Base-by-base conservation (phyloP, 2,797 vertebrate species). In the Sphenodon punctatus region DNA sequence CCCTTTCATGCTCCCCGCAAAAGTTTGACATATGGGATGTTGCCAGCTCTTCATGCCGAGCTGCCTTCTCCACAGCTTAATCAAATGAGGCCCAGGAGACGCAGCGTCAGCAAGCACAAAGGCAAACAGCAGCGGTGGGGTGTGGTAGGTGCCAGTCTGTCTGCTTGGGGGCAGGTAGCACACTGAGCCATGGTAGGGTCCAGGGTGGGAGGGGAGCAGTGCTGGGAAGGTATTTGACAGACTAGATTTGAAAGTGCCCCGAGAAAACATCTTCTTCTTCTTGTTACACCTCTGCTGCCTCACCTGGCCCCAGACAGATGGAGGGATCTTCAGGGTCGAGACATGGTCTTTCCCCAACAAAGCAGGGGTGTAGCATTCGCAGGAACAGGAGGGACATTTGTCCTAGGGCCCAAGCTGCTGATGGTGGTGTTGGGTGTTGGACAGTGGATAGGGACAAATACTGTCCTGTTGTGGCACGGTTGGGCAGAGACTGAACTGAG, bases 51-150 rank as follows among this genome's bases (percentile, higher is more conserved):
- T 39, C n/a, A 56, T 20, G 3, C 25, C 4, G 43, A 59, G 63
- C 20, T 3, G 14, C 30, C 0, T 1, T 1, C 0, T 48, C 39
- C 2, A 0, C 34, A 60, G 30, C 85, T 58, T 36, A 58, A 58
- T 58, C 55, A 36, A 22, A 22, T 3, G 7, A 6, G 17, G 4
- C 45, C 41, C 6, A 3, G 3, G 48, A 16, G 67, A 36, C 34
- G 2, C 7, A 19, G 32, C 32, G 13, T 17, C 8, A 58, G 55
- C 12, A 34, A 20, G 34, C 67, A 25, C 4, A 8, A 41, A 77
- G 64, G 30, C 23, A 34, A 58, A 58, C 0, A 1, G 30, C 68
- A 74, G 56, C 72, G 59, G 68, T 0, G 0, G 70, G 68, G 68
- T 0, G 0, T 61, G 68, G 64, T 41, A 59, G 69, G 68, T 23